Base-by-base conservation (phyloP, 1,140 invertebrate species). In the Danaus melanippus region DNA sequence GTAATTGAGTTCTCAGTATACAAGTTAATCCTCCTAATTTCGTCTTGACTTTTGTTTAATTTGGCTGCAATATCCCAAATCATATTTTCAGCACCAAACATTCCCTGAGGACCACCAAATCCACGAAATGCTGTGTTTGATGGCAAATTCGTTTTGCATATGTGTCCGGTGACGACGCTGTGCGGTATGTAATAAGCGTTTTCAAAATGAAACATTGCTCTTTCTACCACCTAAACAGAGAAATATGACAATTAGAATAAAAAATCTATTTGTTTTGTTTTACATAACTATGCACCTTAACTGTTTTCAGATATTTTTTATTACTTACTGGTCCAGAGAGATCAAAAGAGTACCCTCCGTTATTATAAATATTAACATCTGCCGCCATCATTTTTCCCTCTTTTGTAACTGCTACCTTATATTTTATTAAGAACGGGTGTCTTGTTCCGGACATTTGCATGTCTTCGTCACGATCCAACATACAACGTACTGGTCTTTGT, bases 391-490 rank as follows among this genome's bases (percentile, higher is more conserved):
- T 90, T 55, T 90, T 89, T 1, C 96, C 96, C 57, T 92, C 87
- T 39, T 90, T 89, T 42, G 89, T 92, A 69, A 95, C 95, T 15
- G 92, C 95, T 52, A 95, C 90, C 89, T 96, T 96, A 68, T 98
- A 99, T 71, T 93, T 93, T 12, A 91, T 92, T 7, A 92, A 87
- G 78, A 97, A 97, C 0, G 97, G 96, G 89, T 98, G 96, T 64
- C 97, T 88, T 2, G 91, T 93, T 2, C 97, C 97, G 0, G 92
- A 93, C 48, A 94, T 92, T 58, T 93, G 84, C 94, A 99, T 98
- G 79, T 98, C 97, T 87, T 98, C 97, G 76, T 98, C 96, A 60
- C 97, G 89, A 80, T 98, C 96, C 42, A 98, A 71, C 92, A 96
- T 96, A 54, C 93, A 94, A 12, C 96, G 90, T 0, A 98, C 92